Base-by-base conservation (phyloP, 2,113 vertebrate species). In the Pteropus alecto region DNA sequence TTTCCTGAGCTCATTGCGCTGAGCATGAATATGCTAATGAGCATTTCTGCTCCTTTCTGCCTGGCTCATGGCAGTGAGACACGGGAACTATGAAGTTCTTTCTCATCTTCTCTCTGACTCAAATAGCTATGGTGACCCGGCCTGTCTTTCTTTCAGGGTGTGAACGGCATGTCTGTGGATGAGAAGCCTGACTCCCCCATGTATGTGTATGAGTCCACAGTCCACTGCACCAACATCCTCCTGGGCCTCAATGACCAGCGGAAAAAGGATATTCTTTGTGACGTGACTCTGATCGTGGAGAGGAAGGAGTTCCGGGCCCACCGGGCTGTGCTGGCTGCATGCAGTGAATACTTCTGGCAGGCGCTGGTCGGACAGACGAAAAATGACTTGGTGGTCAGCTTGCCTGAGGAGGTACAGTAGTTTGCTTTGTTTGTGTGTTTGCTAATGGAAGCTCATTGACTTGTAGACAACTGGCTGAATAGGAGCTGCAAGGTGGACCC, bases 81-180 rank as follows among this genome's bases (percentile, higher is more conserved):
- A 11, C 26, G 33, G 95, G 78, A 89, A 65, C 83, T 1, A 5
- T 46, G 96, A 67, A 71, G 30, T 76, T 81, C 87, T 94, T 90
- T 78, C 63, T 77, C 83, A 28, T 68, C 74, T 35, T 67, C 74
- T 48, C 58, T 94, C 68, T 90, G 67, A 82, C 70, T 73, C 30
- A 46, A 67, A 65, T 21, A 56, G 33, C 51, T 0, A 0, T 10
- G 1, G 51, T 98, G 56, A 88, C 85, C 81, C 5, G 0, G 63
- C 83, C 94, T 98, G 96, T 97, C 98, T 99, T 58, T 98, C 94
- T 99, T 99, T 94, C 98, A 99, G 99, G 99, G 99, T 99, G 99
- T 99, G 99, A 99, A 99, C 99, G 99, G 99, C 99, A 99, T 99
- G 99, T 99, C 99, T 99, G 99, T 99, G 99, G 99, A 99, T 99